Percentiles rank a stretch among this genome's conserved stretches.
Conservation (phyloP, 1,140 invertebrate genomes). For the Phymastichus coffea region DNA sequence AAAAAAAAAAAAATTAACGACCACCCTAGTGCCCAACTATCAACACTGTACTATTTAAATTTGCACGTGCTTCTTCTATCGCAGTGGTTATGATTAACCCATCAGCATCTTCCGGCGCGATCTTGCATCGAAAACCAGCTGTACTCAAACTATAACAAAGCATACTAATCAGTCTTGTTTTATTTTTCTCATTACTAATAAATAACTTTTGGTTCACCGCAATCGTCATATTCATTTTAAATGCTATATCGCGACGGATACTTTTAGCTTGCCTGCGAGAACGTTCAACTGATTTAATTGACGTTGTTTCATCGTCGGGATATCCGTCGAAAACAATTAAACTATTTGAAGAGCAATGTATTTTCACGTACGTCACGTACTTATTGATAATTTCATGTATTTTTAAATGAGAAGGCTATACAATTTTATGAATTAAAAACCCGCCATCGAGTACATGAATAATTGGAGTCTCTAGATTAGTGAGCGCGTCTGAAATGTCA, state of each 20-base stretch:
- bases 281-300: too few species aligned
- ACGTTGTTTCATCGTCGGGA: neutral
- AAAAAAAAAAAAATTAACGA: too few species aligned
- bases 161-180: slow-evolving; percentile 8
- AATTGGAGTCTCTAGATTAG: neutral
- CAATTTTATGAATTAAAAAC: slow-evolving; percentile 29
- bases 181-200: slow-evolving; percentile 18
- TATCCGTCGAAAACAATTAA: slow-evolving; percentile 13
- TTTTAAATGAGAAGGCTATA: neutral
- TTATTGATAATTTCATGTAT: neutral
- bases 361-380: slow-evolving; percentile 4
- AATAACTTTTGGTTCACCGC: slow-evolving; percentile 8
- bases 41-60: too few species aligned
- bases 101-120: slow-evolving; percentile 10
- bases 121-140: neutral
- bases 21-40: too few species aligned
- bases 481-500: neutral
- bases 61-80: too few species aligned
- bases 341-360: neutral
- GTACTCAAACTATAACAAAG: neutral
- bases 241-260: too few species aligned
- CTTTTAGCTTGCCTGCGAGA: too few species aligned
- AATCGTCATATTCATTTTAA: slow-evolving; percentile 13
- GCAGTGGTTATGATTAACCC: slow-evolving; percentile 6
- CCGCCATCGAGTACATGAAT: slow-evolving; percentile 28